Evolutionary conservation across 2,797 vertebrate genomes (phyloP).

Genomic region (Clarias pachynema): DNA sequence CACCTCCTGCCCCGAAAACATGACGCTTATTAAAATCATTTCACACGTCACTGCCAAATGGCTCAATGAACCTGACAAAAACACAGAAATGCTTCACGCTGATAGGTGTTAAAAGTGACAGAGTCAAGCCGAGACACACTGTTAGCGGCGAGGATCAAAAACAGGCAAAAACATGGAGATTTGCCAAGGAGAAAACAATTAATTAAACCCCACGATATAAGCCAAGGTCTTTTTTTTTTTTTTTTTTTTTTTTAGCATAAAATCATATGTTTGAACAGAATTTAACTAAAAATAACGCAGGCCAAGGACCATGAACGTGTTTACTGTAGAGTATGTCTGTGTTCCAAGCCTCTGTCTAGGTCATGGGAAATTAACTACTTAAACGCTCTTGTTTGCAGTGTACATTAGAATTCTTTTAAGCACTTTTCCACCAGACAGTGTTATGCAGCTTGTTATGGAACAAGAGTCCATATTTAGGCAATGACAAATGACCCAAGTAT

Average conservation of each 20-base stretch:
- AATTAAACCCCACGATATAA: constrained; percentile 5
- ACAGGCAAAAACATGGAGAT: constrained; percentile 25
- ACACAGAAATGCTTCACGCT: constrained; percentile 39
- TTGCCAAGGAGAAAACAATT: neutral
- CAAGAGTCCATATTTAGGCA: neutral
- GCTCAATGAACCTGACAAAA: constrained; percentile 45
- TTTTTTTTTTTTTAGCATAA: neutral
- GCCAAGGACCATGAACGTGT: neutral
- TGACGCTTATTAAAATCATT: constrained; percentile 43
- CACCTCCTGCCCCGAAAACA: constrained; percentile 46
- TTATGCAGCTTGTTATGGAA: neutral
- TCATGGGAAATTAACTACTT: neutral
- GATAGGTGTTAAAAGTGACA: constrained; percentile 38
- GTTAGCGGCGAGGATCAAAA: constrained; percentile 24
- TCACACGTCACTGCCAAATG: constrained; percentile 44
- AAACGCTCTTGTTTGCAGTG: neutral
- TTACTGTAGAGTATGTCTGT: neutral
- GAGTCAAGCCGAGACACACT: constrained; percentile 36
- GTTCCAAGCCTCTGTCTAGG: neutral
- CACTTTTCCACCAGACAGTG: neutral
- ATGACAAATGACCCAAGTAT: neutral
- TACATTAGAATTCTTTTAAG: no score
- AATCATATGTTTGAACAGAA: neutral
- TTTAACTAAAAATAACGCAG: neutral
- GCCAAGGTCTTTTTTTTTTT: neutral